These are phyloP conservation scores for Mormyrus proboscirostris DNA, from an alignment of 2,797 vertebrate species.

Conservation along the genomic window DNA sequence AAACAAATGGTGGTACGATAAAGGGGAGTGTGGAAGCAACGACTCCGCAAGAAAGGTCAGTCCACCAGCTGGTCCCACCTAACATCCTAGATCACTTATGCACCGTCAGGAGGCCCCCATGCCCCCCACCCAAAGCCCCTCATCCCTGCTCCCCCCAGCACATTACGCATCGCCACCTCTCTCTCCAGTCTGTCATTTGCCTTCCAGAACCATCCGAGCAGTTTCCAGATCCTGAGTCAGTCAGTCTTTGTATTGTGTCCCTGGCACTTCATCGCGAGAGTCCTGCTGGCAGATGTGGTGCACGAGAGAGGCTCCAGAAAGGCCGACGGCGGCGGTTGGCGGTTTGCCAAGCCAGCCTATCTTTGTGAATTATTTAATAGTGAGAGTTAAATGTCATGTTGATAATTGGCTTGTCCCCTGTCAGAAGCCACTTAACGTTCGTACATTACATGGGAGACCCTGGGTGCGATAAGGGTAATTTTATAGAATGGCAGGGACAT, in stretches of 20 bases:
- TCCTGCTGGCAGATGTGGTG: not conserved
- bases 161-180: conserved; percentile 22
- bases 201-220: not conserved
- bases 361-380: not conserved
- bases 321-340: not conserved
- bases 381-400: not conserved
- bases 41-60: conserved; percentile 99
- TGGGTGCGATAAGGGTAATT: not conserved
- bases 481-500: not conserved
- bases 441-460: not conserved
- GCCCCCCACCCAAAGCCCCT: conserved; percentile 38
- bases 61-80: conserved; percentile 54
- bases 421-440: conserved; percentile 1
- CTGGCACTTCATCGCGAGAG: not conserved
- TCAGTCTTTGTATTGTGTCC: not conserved
- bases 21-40: conserved; percentile 97
- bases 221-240: not conserved
- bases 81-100: conserved; percentile 23
- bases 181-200: conserved; percentile 33
- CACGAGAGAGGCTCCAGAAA: not conserved
- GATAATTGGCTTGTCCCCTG: not conserved
- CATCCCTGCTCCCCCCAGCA: conserved; percentile 45
- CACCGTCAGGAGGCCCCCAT: conserved; percentile 57
- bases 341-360: not conserved
- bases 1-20: conserved; percentile 99